Evolutionary conservation across 2,797 vertebrate genomes (phyloP).

Genomic region (Acropternis orthonyx): DNA sequence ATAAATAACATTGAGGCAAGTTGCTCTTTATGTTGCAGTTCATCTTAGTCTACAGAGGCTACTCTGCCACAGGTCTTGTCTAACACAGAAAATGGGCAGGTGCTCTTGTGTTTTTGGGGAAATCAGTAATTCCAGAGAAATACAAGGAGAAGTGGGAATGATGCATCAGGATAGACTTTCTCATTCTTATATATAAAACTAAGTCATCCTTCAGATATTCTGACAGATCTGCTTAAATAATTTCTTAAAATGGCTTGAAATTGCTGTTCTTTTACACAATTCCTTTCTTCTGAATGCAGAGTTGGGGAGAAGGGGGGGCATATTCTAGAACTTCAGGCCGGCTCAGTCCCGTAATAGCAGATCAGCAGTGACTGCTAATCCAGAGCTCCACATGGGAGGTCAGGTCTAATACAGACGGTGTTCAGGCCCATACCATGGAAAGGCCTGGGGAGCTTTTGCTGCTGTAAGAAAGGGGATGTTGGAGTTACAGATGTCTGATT

Average conservation of each 20-base stretch:
- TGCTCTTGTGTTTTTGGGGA: not conserved
- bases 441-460: not conserved
- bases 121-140: not conserved
- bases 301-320: not conserved
- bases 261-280: not conserved
- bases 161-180: not conserved
- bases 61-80: not conserved
- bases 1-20: not conserved
- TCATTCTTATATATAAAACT: not conserved
- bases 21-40: not conserved
- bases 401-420: rapidly evolving
- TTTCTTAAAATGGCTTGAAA: not conserved
- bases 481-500: not conserved
- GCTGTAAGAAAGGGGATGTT: not conserved
- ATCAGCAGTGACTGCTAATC: not conserved
- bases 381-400: rapidly evolving
- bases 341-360: not conserved
- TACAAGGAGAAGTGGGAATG: not conserved
- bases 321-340: not conserved
- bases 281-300: not conserved
- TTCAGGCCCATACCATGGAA: not conserved
- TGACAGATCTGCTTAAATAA: not conserved
- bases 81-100: not conserved
- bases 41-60: not conserved
- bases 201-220: not conserved